Conservation (phyloP, 2,888 invertebrate genomes). For the Microlaimidae sp. region DNA sequence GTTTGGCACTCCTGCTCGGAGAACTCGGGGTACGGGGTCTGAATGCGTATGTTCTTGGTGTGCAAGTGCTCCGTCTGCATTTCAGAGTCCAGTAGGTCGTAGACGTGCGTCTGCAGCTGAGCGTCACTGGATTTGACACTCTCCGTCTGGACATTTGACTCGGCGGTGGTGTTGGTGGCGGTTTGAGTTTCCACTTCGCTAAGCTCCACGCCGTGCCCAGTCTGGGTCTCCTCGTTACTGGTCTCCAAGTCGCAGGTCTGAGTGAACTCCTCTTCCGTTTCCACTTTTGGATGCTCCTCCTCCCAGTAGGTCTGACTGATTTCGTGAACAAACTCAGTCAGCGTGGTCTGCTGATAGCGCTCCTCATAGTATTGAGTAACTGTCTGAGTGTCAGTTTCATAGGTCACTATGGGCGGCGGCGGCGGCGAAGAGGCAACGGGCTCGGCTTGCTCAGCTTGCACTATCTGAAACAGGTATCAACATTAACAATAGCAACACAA, state of each 20-base stretch:
- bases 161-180: not conserved
- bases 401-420: not conserved
- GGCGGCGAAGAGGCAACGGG: not conserved
- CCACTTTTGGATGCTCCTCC: too few relatives aligned
- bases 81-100: constrained; percentile 4
- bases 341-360: not conserved
- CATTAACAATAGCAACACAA: too few relatives aligned
- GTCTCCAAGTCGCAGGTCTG: not conserved
- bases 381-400: constrained; percentile 2
- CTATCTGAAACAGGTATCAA: too few relatives aligned
- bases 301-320: not conserved
- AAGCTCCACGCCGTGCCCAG: not conserved
- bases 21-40: too few relatives aligned
- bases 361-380: not conserved
- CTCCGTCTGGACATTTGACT: constrained; percentile 6
- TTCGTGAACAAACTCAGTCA: not conserved
- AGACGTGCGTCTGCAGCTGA: constrained; percentile 14
- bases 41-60: too few relatives aligned
- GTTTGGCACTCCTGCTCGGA: too few relatives aligned
- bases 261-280: not conserved
- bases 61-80: constrained; percentile 6
- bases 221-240: not conserved
- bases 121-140: not conserved
- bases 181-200: constrained; percentile 7
- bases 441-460: too few relatives aligned